phyloP scores from a whole-genome alignment of 2,888 invertebrate genomes.

The Spilarctia lutea region DNA sequence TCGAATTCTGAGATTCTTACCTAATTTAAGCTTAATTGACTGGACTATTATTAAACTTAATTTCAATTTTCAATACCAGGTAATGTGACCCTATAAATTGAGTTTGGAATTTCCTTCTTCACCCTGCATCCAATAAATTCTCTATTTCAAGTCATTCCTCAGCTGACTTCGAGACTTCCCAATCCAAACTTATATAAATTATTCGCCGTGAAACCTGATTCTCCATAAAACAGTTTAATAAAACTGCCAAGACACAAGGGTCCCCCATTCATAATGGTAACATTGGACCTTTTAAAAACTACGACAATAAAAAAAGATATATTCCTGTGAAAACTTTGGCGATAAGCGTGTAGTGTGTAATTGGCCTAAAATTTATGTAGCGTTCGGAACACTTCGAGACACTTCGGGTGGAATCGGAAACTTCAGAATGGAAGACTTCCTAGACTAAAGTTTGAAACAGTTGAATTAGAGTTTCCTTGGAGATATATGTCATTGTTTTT shows the following conservation, averaged over 20 bases:
- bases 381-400: slow-evolving; percentile 52
- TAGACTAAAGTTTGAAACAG: slow-evolving; percentile 37
- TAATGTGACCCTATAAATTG: background rate
- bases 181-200: slow-evolving; percentile 7
- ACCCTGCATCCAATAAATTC: background rate
- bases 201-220: slow-evolving; percentile 7
- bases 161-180: background rate
- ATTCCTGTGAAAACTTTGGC: slow-evolving; percentile 65
- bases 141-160: background rate
- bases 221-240: slow-evolving; percentile 41
- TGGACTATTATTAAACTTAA: no score
- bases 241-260: slow-evolving; percentile 45
- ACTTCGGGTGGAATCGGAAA: slow-evolving; percentile 57
- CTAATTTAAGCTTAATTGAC: no score
- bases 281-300: slow-evolving; percentile 78
- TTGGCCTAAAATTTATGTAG: slow-evolving; percentile 73
- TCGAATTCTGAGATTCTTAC: no score
- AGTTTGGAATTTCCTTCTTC: background rate
- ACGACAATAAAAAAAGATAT: slow-evolving; percentile 78
- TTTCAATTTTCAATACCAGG: background rate
- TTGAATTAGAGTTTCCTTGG: slow-evolving; percentile 41
- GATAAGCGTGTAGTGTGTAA: slow-evolving; percentile 72
- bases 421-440: slow-evolving; percentile 30
- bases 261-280: slow-evolving; percentile 58
- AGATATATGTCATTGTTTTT: slow-evolving; percentile 33